Base-by-base conservation (phyloP, 1,140 invertebrate species). In the Geopemphigus sp. region DNA sequence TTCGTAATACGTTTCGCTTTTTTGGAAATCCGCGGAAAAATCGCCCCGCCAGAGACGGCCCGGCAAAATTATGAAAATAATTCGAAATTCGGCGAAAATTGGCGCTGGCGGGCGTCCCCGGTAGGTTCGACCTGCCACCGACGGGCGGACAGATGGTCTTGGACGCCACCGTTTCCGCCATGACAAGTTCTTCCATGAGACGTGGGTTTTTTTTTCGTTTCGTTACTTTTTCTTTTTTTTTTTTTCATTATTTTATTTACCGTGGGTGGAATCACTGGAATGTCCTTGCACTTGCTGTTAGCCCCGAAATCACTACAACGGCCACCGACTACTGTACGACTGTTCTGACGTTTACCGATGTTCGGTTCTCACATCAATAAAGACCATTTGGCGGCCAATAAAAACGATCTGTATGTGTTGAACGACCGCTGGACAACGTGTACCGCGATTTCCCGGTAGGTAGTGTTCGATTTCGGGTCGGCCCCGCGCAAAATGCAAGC, bases 401-500 rank as follows among this genome's bases (percentile, higher is more conserved):
- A 63, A 78, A 50, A 78, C 74, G 32, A 78, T 50, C 6, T 50
- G 74, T 78, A 50, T 39, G 47, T 63, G 74, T 78, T 63, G 47
- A 78, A 78, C 32, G 32, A 50, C 61, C 22, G 45, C 74, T 61
- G 45, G 17, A 78, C 56, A 78, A 50, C 74, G 32, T 29, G 74
- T 22, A 78, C 56, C 17, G 57, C 57, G 74, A 50, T 61, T 50
- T 63, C 29, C 57, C 73, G 73, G 56, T 76, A 76, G 73, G 29
- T 47, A 76, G 56, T 78, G 56, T 39, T 76, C 73, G 57, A 57
- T 10, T 63, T 63, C 56, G 57, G 74, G 22, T 78, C 32, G 56
- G n/a, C n/a, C 4, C 39, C 57, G 56, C 57, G 74, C 39, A 81
- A 53, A 63, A 82, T 82, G 82, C 82, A 82, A 81, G 82, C 82